Evolutionary conservation across 2,888 invertebrate genomes (phyloP).

Genomic region (Chouioia cunea): DNA sequence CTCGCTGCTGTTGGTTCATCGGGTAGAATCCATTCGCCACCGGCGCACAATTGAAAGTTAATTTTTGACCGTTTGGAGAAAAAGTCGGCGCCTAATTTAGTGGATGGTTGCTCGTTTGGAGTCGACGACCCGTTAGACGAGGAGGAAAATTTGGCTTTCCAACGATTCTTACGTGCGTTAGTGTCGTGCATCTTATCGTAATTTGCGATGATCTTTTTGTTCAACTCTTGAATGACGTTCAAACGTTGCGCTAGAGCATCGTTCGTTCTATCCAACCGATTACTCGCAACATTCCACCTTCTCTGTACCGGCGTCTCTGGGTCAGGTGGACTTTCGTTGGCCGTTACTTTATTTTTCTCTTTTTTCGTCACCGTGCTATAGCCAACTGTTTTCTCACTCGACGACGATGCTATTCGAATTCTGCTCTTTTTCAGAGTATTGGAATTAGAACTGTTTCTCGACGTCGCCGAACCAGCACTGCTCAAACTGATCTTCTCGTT

Average conservation of each 20-base stretch:
- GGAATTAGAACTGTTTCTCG: conserved; percentile 53
- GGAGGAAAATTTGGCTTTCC: conserved; percentile 18
- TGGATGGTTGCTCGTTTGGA: neutral
- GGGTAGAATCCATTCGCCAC: conserved; percentile 35
- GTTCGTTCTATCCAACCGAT: conserved; percentile 59
- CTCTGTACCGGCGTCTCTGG: conserved; percentile 50
- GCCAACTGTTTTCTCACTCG: neutral
- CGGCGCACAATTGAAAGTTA: conserved; percentile 30
- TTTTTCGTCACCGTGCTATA: neutral
- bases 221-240: conserved; percentile 63
- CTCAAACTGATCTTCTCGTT: conserved; percentile 65
- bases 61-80: conserved; percentile 24
- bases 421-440: conserved; percentile 45
- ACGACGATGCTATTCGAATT: conserved; percentile 22
- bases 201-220: conserved; percentile 64
- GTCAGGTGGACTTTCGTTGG: neutral
- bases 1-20: neutral
- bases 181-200: conserved; percentile 61
- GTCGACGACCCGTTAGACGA: neutral
- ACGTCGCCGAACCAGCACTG: conserved; percentile 58
- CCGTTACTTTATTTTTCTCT: neutral
- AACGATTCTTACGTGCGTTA: neutral
- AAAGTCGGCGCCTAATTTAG: neutral
- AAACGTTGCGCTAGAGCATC: conserved; percentile 63
- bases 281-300: conserved; percentile 55